phyloP scores from a whole-genome alignment of 2,113 vertebrate genomes.

The Nipponia nippon region DNA sequence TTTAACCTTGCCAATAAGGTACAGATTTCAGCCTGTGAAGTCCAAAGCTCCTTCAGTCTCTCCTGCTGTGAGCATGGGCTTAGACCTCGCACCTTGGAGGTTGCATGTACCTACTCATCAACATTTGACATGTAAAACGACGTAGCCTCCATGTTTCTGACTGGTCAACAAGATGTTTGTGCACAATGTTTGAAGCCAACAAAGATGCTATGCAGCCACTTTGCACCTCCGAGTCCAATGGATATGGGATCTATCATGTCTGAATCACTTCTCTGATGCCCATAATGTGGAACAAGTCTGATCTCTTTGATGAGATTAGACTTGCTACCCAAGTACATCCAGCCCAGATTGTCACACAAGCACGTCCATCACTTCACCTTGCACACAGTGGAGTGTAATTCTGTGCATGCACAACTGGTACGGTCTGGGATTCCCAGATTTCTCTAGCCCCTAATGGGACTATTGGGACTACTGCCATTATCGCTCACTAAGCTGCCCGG shows the following conservation, averaged over 20 bases:
- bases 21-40: background rate
- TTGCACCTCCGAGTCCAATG: accelerated
- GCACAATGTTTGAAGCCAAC: background rate
- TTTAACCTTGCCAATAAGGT: background rate
- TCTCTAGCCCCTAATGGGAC: background rate
- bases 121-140: background rate
- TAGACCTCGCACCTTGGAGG: background rate
- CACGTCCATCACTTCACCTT: background rate
- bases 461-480: background rate
- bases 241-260: background rate
- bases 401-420: background rate
- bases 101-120: background rate
- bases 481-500: background rate
- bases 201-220: background rate
- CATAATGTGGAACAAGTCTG: background rate
- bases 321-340: no score
- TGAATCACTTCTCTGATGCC: background rate
- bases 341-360: background rate
- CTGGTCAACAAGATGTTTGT: background rate
- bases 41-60: background rate
- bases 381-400: background rate
- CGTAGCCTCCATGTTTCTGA: background rate
- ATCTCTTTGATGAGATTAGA: no score
- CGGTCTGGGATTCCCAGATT: background rate
- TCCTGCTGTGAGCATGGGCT: accelerated